Percentiles rank a stretch among this genome's conserved stretches.
Conservation (phyloP, 1,140 invertebrate species). For the Gryllus bimaculatus region DNA sequence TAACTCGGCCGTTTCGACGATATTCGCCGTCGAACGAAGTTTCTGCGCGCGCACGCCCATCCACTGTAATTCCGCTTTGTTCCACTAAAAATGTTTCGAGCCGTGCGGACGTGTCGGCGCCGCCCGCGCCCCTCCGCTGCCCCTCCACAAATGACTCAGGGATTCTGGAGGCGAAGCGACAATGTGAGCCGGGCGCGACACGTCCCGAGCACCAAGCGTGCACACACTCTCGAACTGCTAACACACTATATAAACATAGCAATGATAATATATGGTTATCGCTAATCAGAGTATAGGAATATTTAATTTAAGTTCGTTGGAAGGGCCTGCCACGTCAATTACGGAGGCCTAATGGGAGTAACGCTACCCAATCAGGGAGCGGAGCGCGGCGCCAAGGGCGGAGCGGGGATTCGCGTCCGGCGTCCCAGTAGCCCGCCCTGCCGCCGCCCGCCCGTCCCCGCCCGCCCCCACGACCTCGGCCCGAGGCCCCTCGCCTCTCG, state of each 20-base stretch:
- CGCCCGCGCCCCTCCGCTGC: too few relatives aligned
- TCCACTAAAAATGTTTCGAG: slow-evolving; percentile 1
- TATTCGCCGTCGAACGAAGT: neutral
- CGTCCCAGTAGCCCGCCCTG: neutral
- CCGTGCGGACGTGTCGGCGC: slow-evolving; percentile 1
- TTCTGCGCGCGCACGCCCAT: neutral
- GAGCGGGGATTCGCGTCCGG: neutral
- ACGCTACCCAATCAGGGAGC: slow-evolving; percentile 2
- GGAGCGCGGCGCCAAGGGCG: too few relatives aligned
- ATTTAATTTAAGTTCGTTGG: slow-evolving; percentile 5
- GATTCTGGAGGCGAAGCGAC: neutral
- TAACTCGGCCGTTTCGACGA: neutral
- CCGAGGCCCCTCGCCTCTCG: too few relatives aligned
- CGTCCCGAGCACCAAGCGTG: too few relatives aligned
- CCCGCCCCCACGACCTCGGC: too few relatives aligned
- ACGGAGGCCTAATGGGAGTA: neutral
- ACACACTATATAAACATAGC: neutral
- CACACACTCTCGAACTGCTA: neutral
- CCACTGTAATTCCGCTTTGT: slow-evolving; percentile 1
- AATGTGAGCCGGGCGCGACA: neutral
- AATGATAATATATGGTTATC: neutral
- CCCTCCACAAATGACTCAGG: neutral
- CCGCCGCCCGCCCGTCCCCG: too few relatives aligned
- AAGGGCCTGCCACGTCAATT: neutral
- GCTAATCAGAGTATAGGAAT: neutral